Evolutionary conservation across 2,797 vertebrate genomes (phyloP).

Genomic region (Crax fasciolata): DNA sequence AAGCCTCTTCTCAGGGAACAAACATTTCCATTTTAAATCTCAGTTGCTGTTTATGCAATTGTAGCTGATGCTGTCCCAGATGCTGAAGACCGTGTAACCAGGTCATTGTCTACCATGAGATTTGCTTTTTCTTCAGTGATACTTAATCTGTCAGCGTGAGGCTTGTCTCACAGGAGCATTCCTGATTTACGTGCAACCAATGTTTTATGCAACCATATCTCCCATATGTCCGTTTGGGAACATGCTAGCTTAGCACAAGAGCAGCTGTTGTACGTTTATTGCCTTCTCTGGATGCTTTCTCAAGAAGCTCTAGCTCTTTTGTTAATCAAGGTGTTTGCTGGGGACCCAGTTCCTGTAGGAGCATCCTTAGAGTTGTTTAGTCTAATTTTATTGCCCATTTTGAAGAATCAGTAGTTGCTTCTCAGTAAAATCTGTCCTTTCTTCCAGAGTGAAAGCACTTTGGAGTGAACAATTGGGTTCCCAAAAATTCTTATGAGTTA

Average conservation of each 20-base stretch:
- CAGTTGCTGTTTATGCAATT: neutral
- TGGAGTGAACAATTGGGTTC: fast-evolving
- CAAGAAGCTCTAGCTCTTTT: neutral
- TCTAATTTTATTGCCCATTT: neutral
- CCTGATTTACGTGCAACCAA: neutral
- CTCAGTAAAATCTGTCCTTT: neutral
- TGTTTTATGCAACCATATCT: neutral
- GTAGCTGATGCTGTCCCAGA: neutral
- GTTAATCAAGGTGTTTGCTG: neutral
- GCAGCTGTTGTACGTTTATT: neutral
- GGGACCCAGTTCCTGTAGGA: neutral
- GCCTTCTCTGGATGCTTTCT: neutral
- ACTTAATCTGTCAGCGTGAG: neutral
- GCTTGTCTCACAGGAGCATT: neutral
- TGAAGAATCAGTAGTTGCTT: neutral
- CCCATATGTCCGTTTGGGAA: neutral
- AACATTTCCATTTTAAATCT: neutral
- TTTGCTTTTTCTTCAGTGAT: neutral
- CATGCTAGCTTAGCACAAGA: neutral
- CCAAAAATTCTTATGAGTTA: neutral
- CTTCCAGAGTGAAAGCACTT: neutral
- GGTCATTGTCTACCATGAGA: neutral
- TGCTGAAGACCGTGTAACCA: neutral
- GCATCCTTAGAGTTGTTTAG: neutral
- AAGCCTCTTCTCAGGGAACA: neutral